These are phyloP conservation scores for Eurypyga helias DNA, from an alignment of 2,113 vertebrate species.

Conservation along the genomic window DNA sequence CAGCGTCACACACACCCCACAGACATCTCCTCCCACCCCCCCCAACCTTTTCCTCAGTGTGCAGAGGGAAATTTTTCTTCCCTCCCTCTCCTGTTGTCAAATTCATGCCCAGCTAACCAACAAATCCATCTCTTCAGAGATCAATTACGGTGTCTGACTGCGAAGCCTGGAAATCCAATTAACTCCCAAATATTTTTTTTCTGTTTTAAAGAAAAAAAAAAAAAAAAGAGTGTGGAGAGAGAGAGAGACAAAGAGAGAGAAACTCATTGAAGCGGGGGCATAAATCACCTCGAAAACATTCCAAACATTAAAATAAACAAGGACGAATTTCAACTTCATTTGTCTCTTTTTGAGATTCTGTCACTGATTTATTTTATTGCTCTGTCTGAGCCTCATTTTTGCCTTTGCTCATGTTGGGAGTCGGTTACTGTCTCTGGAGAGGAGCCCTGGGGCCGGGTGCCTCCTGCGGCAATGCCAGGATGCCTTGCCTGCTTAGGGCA, in stretches of 20 bases:
- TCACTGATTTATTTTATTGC: slow-evolving; percentile 73
- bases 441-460: not conserved
- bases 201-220: not conserved
- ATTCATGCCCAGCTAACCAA: slow-evolving; percentile 72
- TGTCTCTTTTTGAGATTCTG: slow-evolving; percentile 70
- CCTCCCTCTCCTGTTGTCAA: slow-evolving; percentile 63
- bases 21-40: too few relatives aligned
- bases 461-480: not conserved
- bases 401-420: slow-evolving; percentile 28
- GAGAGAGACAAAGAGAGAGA: slow-evolving; percentile 57
- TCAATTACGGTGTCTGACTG: slow-evolving; percentile 79
- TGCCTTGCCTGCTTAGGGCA: not conserved
- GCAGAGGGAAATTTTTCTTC: slow-evolving; percentile 45
- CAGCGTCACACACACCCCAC: not conserved
- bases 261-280: slow-evolving; percentile 27
- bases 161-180: slow-evolving; percentile 81
- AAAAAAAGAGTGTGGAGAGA: not conserved
- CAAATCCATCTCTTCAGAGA: slow-evolving; percentile 82
- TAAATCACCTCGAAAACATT: slow-evolving; percentile 76
- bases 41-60: not conserved
- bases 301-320: slow-evolving; percentile 79
- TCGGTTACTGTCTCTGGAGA: slow-evolving; percentile 3
- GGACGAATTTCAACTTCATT: slow-evolving; percentile 75
- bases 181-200: slow-evolving; percentile 70
- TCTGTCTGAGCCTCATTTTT: slow-evolving; percentile 48